phyloP scores from a whole-genome alignment of 2,113 vertebrate species.

The Heteronetta atricapilla region DNA sequence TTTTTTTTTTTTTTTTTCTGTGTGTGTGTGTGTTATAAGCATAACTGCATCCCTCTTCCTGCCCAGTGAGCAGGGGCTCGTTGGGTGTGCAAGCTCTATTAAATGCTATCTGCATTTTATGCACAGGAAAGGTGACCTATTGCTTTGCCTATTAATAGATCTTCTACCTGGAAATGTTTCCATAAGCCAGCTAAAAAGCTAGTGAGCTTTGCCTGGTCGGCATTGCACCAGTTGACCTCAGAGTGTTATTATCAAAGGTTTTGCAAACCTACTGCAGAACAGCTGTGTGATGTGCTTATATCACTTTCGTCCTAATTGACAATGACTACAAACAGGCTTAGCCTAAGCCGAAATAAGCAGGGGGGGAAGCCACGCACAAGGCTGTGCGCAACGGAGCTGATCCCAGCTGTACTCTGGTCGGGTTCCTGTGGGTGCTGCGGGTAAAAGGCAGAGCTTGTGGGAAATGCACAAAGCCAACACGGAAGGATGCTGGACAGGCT shows the following conservation, averaged over 20 bases:
- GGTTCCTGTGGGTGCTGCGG: not conserved
- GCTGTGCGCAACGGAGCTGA: not conserved
- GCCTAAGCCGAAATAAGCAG: not conserved
- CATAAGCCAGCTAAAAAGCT: not conserved
- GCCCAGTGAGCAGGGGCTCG: not conserved
- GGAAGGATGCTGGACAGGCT: rapidly evolving
- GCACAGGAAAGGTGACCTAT: conserved; percentile 3
- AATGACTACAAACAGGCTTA: not conserved
- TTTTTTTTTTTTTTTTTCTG: not conserved
- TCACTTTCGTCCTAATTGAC: not conserved
- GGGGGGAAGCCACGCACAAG: not conserved
- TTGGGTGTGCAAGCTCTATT: not conserved
- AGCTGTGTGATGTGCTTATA: not conserved
- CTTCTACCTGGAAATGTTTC: not conserved
- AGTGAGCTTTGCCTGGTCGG: not conserved
- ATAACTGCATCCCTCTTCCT: not conserved
- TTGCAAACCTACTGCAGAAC: not conserved
- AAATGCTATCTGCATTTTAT: not conserved
- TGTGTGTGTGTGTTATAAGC: not conserved
- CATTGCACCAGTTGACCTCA: not conserved
- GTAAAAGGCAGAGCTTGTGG: not conserved
- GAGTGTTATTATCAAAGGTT: not conserved
- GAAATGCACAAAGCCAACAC: not conserved
- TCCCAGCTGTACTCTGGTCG: not conserved
- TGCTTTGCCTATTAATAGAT: not conserved